Conservation (phyloP, 2,888 invertebrate species). For the Cheilosia vernalis region DNA sequence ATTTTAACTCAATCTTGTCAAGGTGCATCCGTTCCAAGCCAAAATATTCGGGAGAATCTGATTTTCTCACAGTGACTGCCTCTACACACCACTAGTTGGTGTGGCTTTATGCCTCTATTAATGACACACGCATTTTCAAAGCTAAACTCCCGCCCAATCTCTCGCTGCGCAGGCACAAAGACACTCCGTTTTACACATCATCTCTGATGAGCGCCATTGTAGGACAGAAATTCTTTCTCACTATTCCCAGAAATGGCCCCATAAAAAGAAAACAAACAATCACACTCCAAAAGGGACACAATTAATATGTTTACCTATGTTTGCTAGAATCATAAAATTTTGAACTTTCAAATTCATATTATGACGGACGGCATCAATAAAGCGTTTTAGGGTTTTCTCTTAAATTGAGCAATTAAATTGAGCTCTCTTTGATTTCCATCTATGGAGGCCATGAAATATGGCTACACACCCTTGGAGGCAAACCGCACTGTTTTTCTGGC, state of each 20-base stretch:
- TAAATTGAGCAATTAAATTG: slow-evolving; percentile 70
- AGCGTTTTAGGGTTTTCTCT: slow-evolving; percentile 60
- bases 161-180: slow-evolving; percentile 44
- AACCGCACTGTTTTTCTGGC: slow-evolving; percentile 24
- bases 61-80: too few species aligned
- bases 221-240: slow-evolving; percentile 10
- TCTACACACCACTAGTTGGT: neutral
- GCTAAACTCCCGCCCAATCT: neutral
- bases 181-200: slow-evolving; percentile 29
- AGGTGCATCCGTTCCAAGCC: too few species aligned
- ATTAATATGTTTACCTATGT: slow-evolving; percentile 68
- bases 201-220: slow-evolving; percentile 50
- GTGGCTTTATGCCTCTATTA: neutral
- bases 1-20: too few species aligned
- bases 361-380: slow-evolving; percentile 63
- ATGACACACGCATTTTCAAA: neutral
- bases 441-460: slow-evolving; percentile 45
- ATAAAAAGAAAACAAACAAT: slow-evolving; percentile 58
- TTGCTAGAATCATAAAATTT: slow-evolving; percentile 58
- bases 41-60: too few species aligned
- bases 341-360: slow-evolving; percentile 50
- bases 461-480: slow-evolving; percentile 45
- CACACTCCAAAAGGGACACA: slow-evolving; percentile 56
- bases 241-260: slow-evolving; percentile 21
- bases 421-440: slow-evolving; percentile 31